These are phyloP conservation scores for Cirrhinus mrigala DNA, from an alignment of 2,797 vertebrate genomes.

Conservation along the genomic window DNA sequence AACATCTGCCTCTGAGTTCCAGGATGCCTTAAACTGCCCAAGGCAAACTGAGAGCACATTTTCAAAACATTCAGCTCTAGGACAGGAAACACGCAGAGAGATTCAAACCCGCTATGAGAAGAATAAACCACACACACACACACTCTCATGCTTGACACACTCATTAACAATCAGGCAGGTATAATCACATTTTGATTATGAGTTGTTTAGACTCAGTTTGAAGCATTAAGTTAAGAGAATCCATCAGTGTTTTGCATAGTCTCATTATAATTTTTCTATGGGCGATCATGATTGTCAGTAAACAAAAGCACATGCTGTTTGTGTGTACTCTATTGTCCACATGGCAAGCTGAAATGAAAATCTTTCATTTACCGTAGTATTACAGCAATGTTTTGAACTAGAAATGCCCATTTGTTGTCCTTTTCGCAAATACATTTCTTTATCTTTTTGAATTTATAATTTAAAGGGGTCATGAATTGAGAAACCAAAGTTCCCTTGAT, in stretches of 20 bases:
- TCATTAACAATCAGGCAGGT: constrained; percentile 17
- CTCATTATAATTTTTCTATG: neutral
- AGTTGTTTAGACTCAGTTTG: constrained; percentile 25
- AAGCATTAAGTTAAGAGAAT: neutral
- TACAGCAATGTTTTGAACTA: neutral
- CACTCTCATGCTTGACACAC: constrained; percentile 8
- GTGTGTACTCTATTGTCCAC: neutral
- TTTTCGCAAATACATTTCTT: neutral
- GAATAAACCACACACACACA: neutral
- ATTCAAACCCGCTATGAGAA: neutral
- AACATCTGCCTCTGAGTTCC: constrained; percentile 55
- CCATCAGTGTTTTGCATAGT: constrained; percentile 16
- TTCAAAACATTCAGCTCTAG: constrained; percentile 46
- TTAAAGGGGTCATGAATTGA: too few species aligned
- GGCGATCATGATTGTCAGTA: constrained; percentile 17
- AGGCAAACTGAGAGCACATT: constrained; percentile 52
- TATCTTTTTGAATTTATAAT: neutral
- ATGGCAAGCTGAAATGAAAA: constrained; percentile 4
- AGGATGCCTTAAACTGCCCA: constrained; percentile 48
- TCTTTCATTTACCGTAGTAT: neutral
- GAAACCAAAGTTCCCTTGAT: too few species aligned
- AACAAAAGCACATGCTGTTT: constrained; percentile 10
- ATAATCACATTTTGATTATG: constrained; percentile 22
- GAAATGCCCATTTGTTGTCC: neutral
- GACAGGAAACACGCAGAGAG: constrained; percentile 29